A percentile compares a stretch with the other conserved stretches of the same genome.
Evolutionary conservation across 2,888 invertebrate genomes (phyloP).

Genomic region (Ochropleura leucogaster): DNA sequence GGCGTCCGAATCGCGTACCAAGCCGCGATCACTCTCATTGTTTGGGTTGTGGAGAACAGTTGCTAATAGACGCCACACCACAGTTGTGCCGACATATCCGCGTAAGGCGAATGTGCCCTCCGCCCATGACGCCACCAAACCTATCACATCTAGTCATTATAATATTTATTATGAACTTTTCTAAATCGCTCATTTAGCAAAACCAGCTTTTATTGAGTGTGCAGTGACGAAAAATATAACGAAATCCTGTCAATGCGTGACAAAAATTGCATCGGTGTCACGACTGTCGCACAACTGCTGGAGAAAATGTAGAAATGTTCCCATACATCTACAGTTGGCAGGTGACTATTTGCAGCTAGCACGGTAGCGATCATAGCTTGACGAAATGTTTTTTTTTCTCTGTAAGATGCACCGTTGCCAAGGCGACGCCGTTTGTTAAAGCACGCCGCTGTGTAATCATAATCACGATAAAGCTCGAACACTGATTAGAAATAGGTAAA

Average conservation of each 20-base stretch:
- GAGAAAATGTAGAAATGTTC: constrained; percentile 88
- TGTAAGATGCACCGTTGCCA: constrained; percentile 80
- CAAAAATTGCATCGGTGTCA: constrained; percentile 64
- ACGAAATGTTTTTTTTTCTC: constrained; percentile 69
- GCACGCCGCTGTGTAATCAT: constrained; percentile 75
- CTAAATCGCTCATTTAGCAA: constrained; percentile 65
- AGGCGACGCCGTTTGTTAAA: constrained; percentile 77
- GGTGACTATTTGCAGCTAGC: constrained; percentile 82
- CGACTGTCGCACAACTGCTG: constrained; percentile 67
- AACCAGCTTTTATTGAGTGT: constrained; percentile 42
- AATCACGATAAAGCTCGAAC: constrained; percentile 62
- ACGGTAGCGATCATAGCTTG: constrained; percentile 78
- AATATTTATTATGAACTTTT: constrained; percentile 64
- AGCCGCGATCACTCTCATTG: constrained; percentile 88
- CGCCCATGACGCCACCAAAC: constrained; percentile 72
- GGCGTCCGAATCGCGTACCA: constrained; percentile 84
- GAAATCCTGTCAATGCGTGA: constrained; percentile 64
- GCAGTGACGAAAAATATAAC: constrained; percentile 53
- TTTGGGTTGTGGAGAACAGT: constrained; percentile 85
- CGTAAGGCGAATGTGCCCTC: constrained; percentile 80
- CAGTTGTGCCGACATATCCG: constrained; percentile 81
- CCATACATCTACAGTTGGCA: constrained; percentile 87
- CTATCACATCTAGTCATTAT: constrained; percentile 54
- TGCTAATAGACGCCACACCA: constrained; percentile 83
- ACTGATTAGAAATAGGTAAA: constrained; percentile 61